Conservation (phyloP, 2,113 vertebrate genomes). For the Pitta sordida region DNA sequence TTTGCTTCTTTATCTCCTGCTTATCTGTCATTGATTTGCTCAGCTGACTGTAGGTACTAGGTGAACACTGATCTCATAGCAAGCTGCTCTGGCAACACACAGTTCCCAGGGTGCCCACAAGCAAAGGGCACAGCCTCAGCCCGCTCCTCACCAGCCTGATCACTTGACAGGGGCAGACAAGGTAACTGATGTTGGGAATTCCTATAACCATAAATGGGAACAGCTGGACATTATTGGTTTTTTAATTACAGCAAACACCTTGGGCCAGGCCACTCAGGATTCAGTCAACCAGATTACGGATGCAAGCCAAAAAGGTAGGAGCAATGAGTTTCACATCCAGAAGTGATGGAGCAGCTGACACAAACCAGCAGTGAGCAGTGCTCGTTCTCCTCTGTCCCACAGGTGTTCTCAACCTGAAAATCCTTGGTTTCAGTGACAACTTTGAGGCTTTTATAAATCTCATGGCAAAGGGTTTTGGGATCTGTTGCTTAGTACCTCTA, state of each 20-base stretch:
- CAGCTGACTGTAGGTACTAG: background rate
- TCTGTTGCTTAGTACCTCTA: background rate
- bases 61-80: background rate
- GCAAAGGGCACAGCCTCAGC: background rate
- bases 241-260: constrained; percentile 27
- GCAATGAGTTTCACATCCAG: background rate
- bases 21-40: background rate
- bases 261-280: constrained; percentile 45
- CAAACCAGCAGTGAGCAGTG: background rate
- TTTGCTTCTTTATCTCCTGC: background rate
- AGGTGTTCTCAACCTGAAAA: background rate
- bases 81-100: background rate
- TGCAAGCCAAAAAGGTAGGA: constrained; percentile 64
- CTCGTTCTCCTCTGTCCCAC: background rate
- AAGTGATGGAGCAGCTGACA: background rate
- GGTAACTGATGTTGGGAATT: rapidly evolving
- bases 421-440: background rate
- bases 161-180: background rate
- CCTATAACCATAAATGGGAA: background rate
- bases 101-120: background rate
- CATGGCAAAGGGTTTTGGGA: background rate
- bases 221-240: background rate
- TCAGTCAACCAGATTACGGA: constrained; percentile 49
- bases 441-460: background rate
- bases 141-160: background rate